Percentiles rank a stretch among this genome's conserved stretches.
Evolutionary conservation across 2,888 invertebrate genomes (phyloP).

Genomic region (Omphaloscelis lunosa): DNA sequence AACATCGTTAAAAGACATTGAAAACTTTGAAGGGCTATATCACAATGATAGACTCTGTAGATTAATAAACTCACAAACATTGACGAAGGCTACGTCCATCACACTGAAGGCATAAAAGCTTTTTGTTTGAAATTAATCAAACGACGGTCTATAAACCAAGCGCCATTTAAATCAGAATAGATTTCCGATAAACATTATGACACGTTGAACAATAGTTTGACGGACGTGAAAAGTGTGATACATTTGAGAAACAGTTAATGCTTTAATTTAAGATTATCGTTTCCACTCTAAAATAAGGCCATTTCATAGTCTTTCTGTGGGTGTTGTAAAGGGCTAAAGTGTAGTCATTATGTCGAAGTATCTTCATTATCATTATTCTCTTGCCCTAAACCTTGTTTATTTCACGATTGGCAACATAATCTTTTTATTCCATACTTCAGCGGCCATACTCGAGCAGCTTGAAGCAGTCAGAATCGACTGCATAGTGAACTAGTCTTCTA

Average conservation of each 20-base stretch:
- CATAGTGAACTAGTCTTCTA: too few species aligned
- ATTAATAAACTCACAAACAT: constrained; percentile 51
- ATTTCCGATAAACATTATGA: constrained; percentile 51
- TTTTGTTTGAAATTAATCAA: constrained; percentile 56
- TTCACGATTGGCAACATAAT: background rate
- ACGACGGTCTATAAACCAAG: constrained; percentile 24
- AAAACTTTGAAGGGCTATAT: constrained; percentile 27
- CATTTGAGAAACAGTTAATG: constrained; percentile 36
- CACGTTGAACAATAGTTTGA: constrained; percentile 44
- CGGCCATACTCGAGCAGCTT: too few species aligned
- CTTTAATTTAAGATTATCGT: constrained; percentile 10
- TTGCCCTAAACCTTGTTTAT: background rate
- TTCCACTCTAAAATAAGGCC: background rate
- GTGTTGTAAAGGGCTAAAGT: background rate
- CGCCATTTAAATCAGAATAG: constrained; percentile 45
- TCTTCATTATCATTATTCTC: background rate
- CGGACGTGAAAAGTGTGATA: constrained; percentile 26
- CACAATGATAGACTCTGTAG: constrained; percentile 24
- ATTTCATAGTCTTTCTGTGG: background rate
- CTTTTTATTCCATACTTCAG: background rate
- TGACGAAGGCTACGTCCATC: constrained; percentile 53
- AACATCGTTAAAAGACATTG: constrained; percentile 11
- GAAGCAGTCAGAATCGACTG: too few species aligned
- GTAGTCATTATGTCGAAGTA: constrained; percentile 4
- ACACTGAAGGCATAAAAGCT: constrained; percentile 48